These are phyloP conservation scores for Ramazzottius varieornatus DNA, from an alignment of 2,888 invertebrate genomes.

Conservation along the genomic window DNA sequence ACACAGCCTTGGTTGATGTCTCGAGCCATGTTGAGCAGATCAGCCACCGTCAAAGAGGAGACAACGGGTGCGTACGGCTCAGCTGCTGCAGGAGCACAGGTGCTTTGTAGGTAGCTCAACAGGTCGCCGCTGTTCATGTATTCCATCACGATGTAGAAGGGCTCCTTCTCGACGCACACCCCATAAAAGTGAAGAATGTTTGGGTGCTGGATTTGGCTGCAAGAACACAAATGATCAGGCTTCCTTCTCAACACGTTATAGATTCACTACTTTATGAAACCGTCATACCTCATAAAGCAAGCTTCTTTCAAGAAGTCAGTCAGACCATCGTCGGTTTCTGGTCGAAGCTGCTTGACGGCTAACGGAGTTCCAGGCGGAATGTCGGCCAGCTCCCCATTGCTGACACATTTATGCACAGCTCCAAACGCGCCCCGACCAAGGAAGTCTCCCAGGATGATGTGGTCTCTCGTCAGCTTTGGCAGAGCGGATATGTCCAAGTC, in stretches of 20 bases:
- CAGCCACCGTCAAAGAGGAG: background rate
- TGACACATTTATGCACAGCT: background rate
- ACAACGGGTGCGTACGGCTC: too few species aligned
- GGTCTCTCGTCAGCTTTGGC: background rate
- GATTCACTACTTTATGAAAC: background rate
- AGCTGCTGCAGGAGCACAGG: too few species aligned
- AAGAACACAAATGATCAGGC: background rate
- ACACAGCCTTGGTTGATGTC: background rate
- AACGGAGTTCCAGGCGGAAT: too few species aligned
- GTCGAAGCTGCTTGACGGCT: background rate
- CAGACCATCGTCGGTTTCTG: background rate
- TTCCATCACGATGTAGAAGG: slow-evolving; percentile 1
- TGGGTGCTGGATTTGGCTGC: background rate
- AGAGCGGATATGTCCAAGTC: background rate
- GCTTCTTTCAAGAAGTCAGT: background rate
- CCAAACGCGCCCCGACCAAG: background rate
- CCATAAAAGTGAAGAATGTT: background rate
- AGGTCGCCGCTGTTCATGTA: background rate
- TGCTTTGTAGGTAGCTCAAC: background rate
- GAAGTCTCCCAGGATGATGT: background rate
- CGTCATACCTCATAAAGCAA: background rate
- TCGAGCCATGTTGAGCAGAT: background rate
- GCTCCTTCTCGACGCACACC: background rate
- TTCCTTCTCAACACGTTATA: background rate
- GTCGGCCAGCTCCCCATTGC: background rate